These are phyloP conservation scores for Euplagia quadripunctaria DNA, from an alignment of 2,888 invertebrate species.

Conservation along the genomic window DNA sequence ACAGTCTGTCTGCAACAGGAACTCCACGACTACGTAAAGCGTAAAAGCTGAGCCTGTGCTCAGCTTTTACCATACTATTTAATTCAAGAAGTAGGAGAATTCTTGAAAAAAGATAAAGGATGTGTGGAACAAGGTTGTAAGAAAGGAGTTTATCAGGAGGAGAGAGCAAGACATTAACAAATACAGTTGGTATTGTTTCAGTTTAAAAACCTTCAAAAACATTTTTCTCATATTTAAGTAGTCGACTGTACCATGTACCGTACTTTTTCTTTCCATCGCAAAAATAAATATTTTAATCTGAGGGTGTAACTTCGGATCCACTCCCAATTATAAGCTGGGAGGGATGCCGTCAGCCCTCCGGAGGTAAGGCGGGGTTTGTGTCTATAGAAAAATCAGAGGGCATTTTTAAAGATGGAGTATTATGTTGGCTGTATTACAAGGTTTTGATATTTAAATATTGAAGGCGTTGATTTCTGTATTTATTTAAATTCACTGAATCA, in stretches of 20 bases:
- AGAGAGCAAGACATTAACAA: not conserved
- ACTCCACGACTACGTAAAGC: too few relatives aligned
- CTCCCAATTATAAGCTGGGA: constrained; percentile 68
- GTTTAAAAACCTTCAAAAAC: not conserved
- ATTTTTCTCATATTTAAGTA: constrained; percentile 3
- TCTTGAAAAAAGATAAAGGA: too few relatives aligned
- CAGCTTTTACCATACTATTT: too few relatives aligned
- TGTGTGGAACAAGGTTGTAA: not conserved
- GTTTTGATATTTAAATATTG: constrained; percentile 2
- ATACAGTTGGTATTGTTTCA: not conserved
- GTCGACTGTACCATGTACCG: constrained; percentile 54
- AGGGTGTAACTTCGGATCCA: constrained; percentile 68
- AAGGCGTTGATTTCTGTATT: not conserved
- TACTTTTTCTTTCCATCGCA: constrained; percentile 78
- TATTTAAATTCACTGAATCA: not conserved
- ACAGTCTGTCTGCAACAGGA: too few relatives aligned
- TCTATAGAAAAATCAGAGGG: constrained; percentile 32
- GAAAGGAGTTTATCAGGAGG: not conserved
- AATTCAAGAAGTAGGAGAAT: not conserved
- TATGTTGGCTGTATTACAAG: not conserved
- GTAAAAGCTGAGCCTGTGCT: too few relatives aligned
- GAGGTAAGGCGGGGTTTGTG: constrained; percentile 49
- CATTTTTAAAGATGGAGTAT: constrained; percentile 41
- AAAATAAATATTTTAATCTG: constrained; percentile 85
- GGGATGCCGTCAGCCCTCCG: constrained; percentile 47